phyloP scores from a whole-genome alignment of 2,888 invertebrate species.

The Drosophila villosipedis region DNA sequence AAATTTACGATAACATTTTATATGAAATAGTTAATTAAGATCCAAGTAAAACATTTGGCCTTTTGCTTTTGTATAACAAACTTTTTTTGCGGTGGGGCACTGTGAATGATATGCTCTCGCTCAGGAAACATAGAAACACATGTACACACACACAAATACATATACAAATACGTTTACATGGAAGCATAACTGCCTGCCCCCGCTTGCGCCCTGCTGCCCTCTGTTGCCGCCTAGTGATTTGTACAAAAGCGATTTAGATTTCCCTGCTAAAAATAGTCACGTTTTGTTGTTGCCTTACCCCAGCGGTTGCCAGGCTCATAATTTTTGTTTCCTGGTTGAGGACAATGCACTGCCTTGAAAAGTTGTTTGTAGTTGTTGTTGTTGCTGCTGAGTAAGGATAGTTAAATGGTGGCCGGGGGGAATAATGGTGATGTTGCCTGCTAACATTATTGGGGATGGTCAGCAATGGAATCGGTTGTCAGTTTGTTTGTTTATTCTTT shows the following conservation, averaged over 20 bases:
- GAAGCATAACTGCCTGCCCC: conserved; percentile 49
- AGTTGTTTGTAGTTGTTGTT: conserved; percentile 6
- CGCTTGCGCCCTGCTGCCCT: neutral
- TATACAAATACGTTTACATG: conserved; percentile 1
- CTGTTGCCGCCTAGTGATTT: conserved; percentile 38
- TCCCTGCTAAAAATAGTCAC: conserved; percentile 68
- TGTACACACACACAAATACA: conserved; percentile 1
- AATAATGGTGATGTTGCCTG: neutral
- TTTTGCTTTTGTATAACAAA: neutral
- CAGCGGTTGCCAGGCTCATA: conserved; percentile 59
- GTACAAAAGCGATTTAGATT: conserved; percentile 61
- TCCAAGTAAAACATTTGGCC: neutral
- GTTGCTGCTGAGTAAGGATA: conserved; percentile 6
- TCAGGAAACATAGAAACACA: conserved; percentile 11
- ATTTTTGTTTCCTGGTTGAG: conserved; percentile 57
- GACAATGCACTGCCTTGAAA: conserved; percentile 80
- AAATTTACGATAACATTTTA: neutral
- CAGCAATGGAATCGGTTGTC: conserved; percentile 40
- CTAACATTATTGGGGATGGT: conserved; percentile 37
- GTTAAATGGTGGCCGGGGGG: neutral
- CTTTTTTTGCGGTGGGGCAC: neutral
- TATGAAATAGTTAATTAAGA: neutral
- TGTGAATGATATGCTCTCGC: conserved; percentile 28
- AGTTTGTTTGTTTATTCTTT: conserved; percentile 26
- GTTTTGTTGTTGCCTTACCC: conserved; percentile 40